Conservation (phyloP, 2,888 invertebrate species). For the Myathropa florea region DNA sequence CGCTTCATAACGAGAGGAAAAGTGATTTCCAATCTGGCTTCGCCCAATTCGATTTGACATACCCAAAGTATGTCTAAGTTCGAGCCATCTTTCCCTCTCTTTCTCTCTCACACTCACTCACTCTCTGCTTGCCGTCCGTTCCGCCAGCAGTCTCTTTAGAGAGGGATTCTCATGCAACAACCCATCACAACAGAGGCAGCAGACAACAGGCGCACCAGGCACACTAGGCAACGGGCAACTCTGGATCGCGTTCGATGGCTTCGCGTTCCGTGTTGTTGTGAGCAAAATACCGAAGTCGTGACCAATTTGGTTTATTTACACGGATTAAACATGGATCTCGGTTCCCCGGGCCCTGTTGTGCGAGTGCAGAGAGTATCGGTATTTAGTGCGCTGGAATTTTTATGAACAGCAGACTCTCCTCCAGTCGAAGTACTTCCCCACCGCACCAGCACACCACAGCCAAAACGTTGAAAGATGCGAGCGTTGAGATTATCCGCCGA, state of each 20-base stretch:
- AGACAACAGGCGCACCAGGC: not conserved
- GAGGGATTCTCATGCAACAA: conserved; percentile 44
- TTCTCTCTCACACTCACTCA: not conserved
- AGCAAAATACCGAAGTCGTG: conserved; percentile 79
- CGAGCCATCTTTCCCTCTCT: conserved; percentile 8
- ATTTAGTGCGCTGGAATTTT: conserved; percentile 64
- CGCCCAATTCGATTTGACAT: conserved; percentile 68
- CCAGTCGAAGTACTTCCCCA: conserved; percentile 1
- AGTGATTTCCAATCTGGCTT: conserved; percentile 65
- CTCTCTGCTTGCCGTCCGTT: not conserved
- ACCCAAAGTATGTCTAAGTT: conserved; percentile 60
- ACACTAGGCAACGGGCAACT: not conserved
- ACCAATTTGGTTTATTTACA: conserved; percentile 81
- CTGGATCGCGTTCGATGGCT: conserved; percentile 39
- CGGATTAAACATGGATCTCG: conserved; percentile 78
- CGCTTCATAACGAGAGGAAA: conserved; percentile 55
- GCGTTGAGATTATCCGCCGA: conserved; percentile 38
- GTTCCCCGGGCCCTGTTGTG: conserved; percentile 54
- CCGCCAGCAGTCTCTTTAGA: not conserved
- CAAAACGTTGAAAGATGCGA: conserved; percentile 26
- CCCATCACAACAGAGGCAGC: conserved; percentile 8
- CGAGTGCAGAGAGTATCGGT: conserved; percentile 65
- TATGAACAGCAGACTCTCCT: conserved; percentile 46
- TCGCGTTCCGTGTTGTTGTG: conserved; percentile 60
- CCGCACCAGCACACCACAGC: not conserved